These are phyloP conservation scores for Aplysina aerophoba DNA, from an alignment of 37 sponge, comb jelly and placozoan genomes.

Conservation along the genomic window DNA sequence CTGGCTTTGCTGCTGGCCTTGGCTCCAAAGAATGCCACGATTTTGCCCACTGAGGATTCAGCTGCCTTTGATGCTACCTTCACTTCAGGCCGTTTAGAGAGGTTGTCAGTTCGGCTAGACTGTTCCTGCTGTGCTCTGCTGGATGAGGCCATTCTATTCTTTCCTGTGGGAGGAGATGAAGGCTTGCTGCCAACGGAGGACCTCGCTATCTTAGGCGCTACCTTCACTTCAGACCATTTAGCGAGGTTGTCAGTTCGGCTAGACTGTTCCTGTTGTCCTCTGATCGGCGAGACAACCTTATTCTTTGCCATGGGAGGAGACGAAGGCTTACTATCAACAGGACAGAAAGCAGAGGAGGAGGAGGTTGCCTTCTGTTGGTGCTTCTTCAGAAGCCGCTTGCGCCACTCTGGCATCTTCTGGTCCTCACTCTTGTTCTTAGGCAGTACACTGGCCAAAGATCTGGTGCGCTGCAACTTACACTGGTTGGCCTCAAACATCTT, in stretches of 20 bases:
- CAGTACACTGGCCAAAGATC: background rate
- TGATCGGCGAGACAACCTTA: constrained; percentile 38
- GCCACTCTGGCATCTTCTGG: constrained; percentile 69
- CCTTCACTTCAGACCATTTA: background rate
- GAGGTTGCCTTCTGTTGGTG: constrained; percentile 24
- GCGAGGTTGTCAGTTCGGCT: background rate
- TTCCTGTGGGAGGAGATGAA: background rate
- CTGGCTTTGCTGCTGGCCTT: no score
- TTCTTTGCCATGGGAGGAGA: background rate
- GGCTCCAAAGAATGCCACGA: no score
- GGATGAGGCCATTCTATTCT: constrained; percentile 32
- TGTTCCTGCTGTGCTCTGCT: constrained; percentile 54
- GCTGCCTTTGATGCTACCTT: no score
- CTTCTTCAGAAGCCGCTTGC: constrained; percentile 46
- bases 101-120: no score
- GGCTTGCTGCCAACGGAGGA: background rate
- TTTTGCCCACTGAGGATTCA: no score
- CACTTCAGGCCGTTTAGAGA: no score
- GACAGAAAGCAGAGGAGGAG: background rate
- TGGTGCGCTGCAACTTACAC: background rate
- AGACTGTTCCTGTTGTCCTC: constrained; percentile 54
- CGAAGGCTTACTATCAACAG: background rate
- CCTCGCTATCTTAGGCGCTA: background rate
- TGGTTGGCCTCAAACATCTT: constrained; percentile 20
- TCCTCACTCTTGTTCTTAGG: background rate